These are phyloP conservation scores for Zele albiditarsus DNA, from an alignment of 2,888 invertebrate species.

Conservation along the genomic window DNA sequence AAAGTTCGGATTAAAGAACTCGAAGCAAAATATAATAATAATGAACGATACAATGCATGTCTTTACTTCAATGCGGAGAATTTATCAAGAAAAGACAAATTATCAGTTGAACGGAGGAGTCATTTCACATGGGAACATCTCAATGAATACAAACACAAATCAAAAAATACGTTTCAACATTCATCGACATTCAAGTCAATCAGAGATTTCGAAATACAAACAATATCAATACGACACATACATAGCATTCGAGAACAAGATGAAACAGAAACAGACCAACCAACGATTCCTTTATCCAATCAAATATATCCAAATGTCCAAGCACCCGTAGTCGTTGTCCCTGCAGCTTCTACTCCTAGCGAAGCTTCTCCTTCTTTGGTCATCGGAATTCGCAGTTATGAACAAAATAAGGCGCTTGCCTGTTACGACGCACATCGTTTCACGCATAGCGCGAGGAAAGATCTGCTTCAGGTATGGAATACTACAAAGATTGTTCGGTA, in stretches of 20 bases:
- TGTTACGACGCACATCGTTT: constrained; percentile 60
- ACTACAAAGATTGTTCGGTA: constrained; percentile 53
- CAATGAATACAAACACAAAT: constrained; percentile 48
- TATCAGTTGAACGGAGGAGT: constrained; percentile 46
- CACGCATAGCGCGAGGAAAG: constrained; percentile 61
- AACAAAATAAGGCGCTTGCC: constrained; percentile 57
- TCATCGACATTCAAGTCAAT: constrained; percentile 45
- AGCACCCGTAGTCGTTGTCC: constrained; percentile 49
- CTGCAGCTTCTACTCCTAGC: constrained; percentile 62
- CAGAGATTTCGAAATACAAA: constrained; percentile 50
- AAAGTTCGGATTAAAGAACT: constrained; percentile 21
- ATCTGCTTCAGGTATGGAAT: constrained; percentile 67
- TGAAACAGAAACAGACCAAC: constrained; percentile 57
- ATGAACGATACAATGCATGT: constrained; percentile 14
- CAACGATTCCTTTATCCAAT: constrained; percentile 52
- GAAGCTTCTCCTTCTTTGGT: constrained; percentile 50
- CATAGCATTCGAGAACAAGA: constrained; percentile 62
- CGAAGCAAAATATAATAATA: background rate
- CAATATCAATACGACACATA: constrained; percentile 66
- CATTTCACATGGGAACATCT: constrained; percentile 53
- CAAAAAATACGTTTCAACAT: constrained; percentile 53
- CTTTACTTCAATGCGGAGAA: constrained; percentile 42
- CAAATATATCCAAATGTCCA: constrained; percentile 34
- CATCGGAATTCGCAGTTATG: constrained; percentile 60
- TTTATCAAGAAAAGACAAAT: constrained; percentile 41